These are phyloP conservation scores for Atherinosoma microstoma DNA, from an alignment of 2,797 vertebrate species.

Conservation along the genomic window DNA sequence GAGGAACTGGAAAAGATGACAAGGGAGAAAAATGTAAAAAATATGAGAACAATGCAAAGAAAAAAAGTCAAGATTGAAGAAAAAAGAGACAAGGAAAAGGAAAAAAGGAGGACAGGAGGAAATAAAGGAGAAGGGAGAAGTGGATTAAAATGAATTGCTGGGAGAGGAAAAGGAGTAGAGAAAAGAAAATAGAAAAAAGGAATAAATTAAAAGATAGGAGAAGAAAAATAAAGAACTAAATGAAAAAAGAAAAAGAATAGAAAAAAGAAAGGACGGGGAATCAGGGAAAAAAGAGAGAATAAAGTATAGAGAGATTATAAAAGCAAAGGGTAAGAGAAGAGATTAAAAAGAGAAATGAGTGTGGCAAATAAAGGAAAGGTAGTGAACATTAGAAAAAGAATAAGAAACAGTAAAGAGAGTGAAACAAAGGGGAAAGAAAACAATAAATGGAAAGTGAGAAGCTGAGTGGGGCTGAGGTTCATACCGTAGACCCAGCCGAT, in stretches of 20 bases:
- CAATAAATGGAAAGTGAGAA: not conserved
- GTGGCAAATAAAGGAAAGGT: not conserved
- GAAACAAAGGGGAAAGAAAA: not conserved
- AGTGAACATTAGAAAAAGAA: not conserved
- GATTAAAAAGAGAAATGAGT: no score
- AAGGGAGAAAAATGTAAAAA: not conserved
- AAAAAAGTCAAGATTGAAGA: not conserved
- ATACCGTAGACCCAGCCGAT: constrained; percentile 93
- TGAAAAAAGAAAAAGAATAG: not conserved
- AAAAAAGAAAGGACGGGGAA: not conserved
- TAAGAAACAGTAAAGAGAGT: not conserved
- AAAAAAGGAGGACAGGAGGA: not conserved
- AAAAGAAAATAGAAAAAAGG: not conserved
- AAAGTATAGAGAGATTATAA: no score
- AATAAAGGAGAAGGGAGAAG: not conserved
- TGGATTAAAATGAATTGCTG: not conserved
- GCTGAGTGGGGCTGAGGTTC: constrained; percentile 38
- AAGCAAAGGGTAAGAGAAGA: no score
- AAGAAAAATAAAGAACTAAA: not conserved
- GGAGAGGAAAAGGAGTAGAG: not conserved
- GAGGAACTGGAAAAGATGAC: not conserved
- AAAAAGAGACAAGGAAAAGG: not conserved
- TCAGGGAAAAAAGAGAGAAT: not conserved
- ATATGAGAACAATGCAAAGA: not conserved
- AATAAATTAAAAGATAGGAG: not conserved